A percentile compares a stretch with the other conserved stretches of the same genome.
These are phyloP conservation scores for Fragum fragum DNA, from an alignment of 2,888 invertebrate species.

Conservation along the genomic window DNA sequence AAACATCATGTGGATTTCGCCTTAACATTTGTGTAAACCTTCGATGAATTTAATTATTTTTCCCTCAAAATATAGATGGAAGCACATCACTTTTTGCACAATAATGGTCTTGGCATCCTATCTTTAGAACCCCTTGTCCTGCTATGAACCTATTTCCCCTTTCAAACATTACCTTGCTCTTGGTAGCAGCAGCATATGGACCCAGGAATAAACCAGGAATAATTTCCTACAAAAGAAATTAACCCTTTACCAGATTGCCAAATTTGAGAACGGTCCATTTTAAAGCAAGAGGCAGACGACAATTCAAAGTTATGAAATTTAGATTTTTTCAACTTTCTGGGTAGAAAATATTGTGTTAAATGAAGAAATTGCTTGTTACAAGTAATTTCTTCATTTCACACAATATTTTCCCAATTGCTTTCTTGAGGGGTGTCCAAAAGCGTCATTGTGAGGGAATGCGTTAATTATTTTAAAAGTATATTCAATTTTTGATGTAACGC, in stretches of 20 bases:
- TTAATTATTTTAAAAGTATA: too few species aligned
- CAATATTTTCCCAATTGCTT: too few species aligned
- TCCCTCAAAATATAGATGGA: neutral
- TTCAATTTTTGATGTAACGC: too few species aligned
- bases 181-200: constrained; percentile 90
- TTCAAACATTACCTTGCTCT: constrained; percentile 88
- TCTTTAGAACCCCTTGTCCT: neutral
- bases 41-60: too few species aligned
- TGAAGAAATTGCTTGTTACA: neutral
- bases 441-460: too few species aligned
- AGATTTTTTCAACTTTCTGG: too few species aligned
- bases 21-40: too few species aligned
- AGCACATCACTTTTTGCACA: neutral
- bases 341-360: neutral
- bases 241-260: neutral
- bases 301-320: too few species aligned
- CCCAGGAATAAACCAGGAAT: constrained; percentile 90
- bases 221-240: constrained; percentile 88
- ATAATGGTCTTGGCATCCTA: neutral
- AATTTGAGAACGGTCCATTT: neutral
- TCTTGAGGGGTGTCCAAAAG: too few species aligned
- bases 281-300: too few species aligned
- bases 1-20: too few species aligned
- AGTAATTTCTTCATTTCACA: neutral
- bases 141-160: neutral